These are phyloP conservation scores for Incurvaria masculella DNA, from an alignment of 2,888 invertebrate species.

Conservation along the genomic window DNA sequence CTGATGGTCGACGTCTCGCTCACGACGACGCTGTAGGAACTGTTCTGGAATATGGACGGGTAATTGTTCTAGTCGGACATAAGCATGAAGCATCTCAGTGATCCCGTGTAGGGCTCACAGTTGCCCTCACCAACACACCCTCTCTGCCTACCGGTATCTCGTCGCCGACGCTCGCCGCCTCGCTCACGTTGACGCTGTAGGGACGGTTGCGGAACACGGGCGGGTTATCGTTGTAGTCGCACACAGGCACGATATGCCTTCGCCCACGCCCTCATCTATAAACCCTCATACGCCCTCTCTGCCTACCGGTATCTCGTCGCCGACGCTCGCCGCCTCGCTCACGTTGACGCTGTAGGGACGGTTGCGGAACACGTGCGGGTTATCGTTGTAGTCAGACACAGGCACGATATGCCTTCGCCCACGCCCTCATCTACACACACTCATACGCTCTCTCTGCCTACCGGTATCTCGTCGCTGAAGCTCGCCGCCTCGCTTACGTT, in stretches of 20 bases:
- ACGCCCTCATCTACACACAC: constrained; percentile 60
- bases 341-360: constrained; percentile 71
- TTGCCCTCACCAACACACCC: too few species aligned
- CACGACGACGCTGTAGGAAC: too few species aligned
- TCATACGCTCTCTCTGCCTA: constrained; percentile 18
- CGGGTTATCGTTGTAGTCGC: constrained; percentile 78
- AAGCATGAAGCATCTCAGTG: too few species aligned
- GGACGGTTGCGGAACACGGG: constrained; percentile 73
- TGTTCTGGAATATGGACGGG: too few species aligned
- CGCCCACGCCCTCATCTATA: constrained; percentile 67
- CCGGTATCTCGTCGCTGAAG: constrained; percentile 62
- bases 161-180: constrained; percentile 63
- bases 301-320: constrained; percentile 58
- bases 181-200: constrained; percentile 68
- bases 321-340: constrained; percentile 65
- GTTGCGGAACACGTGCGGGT: constrained; percentile 69
- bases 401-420: constrained; percentile 68
- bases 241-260: constrained; percentile 69
- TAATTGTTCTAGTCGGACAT: too few species aligned
- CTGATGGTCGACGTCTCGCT: too few species aligned
- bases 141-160: constrained; percentile 59
- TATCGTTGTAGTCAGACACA: constrained; percentile 78
- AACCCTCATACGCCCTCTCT: too few species aligned
- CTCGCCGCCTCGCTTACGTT: constrained; percentile 66
- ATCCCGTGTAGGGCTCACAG: constrained; percentile 82